Evolutionary conservation across 2,797 vertebrate genomes (phyloP).

Genomic region (Channa striata): DNA sequence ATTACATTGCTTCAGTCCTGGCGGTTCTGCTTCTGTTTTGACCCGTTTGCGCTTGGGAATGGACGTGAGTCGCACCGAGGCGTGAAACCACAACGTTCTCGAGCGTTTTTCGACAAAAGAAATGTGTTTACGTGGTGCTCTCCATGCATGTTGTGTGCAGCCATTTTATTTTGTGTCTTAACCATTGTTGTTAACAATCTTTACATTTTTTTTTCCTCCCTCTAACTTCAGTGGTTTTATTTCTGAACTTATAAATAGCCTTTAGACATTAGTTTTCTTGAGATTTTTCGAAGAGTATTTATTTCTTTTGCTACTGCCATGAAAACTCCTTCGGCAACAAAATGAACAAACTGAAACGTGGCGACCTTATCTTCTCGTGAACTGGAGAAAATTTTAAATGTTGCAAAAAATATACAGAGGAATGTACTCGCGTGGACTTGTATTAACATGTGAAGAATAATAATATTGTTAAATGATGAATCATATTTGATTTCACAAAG

Average conservation of each 20-base stretch:
- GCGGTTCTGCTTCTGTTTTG: constrained; percentile 40
- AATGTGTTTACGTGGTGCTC: constrained; percentile 63
- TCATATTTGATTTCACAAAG: constrained; percentile 52
- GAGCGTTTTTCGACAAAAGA: constrained; percentile 29
- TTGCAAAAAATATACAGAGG: constrained; percentile 74
- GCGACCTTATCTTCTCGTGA: constrained; percentile 51
- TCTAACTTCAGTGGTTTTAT: constrained; percentile 30
- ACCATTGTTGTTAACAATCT: constrained; percentile 34
- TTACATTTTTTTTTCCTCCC: constrained; percentile 16
- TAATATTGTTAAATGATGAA: constrained; percentile 32
- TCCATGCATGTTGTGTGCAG: constrained; percentile 68
- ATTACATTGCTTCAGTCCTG: constrained; percentile 43
- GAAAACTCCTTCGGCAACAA: constrained; percentile 62
- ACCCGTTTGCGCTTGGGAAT: constrained; percentile 31
- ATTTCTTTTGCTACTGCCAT: constrained; percentile 67
- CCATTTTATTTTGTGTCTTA: constrained; percentile 56
- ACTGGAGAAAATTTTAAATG: constrained; percentile 66
- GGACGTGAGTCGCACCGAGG: constrained; percentile 18
- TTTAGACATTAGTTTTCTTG: constrained; percentile 41
- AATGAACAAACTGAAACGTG: constrained; percentile 65
- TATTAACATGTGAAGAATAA: constrained; percentile 74
- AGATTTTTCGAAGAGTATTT: constrained; percentile 55
- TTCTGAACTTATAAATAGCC: constrained; percentile 51
- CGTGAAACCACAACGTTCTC: not conserved
- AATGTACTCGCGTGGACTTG: constrained; percentile 83